Evolutionary conservation across 2,888 invertebrate genomes (phyloP), one percentile per base, ranked within the genome.

Genomic region (Eilema depressum): DNA sequence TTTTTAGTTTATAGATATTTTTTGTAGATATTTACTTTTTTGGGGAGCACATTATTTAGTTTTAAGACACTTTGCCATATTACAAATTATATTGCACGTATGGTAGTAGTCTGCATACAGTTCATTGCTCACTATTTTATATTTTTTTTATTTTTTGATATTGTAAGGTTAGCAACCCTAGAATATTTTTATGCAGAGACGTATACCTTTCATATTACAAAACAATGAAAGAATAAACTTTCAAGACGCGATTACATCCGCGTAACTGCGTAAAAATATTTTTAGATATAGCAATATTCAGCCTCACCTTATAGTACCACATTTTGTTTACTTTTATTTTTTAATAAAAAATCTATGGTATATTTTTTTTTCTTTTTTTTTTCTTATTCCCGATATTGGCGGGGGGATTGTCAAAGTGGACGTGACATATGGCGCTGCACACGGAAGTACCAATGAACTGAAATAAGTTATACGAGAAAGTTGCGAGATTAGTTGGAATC

Each of bases 391-490:
- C 87, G 85, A 84, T 80, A 80, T 88, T 86, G 75, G 91, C 91
- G 91, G 88, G 91, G 92, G 92, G 93, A 91, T 93, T 93, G 92
- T 93, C 93, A 91, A 92, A 92, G 92, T 92, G 93, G 90, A 92
- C 91, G 93, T 92, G 92, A 88, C 85, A 76, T 77, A 89, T 85
- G 94, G 94, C 94, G 95, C 95, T 95, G 95, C 95, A 95, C 95
- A 92, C 83, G 83, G 84, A 86, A 77, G 25, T 60, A 66, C 80
- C 73, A 81, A 90, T 86, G 91, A 92, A 93, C 92, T 91, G 84
- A 88, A 87, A 88, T 83, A 85, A 88, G 86, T 86, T 87, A 86
- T 86, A 85, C 85, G 82, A 83, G 84, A 85, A 23, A 85, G 88
- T 89, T 90, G 89, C 85, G 89, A 87, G 89, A 87, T 87, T 87